Evolutionary conservation across 1,140 invertebrate genomes (phyloP).

Genomic region (Sminthurides bifidus): DNA sequence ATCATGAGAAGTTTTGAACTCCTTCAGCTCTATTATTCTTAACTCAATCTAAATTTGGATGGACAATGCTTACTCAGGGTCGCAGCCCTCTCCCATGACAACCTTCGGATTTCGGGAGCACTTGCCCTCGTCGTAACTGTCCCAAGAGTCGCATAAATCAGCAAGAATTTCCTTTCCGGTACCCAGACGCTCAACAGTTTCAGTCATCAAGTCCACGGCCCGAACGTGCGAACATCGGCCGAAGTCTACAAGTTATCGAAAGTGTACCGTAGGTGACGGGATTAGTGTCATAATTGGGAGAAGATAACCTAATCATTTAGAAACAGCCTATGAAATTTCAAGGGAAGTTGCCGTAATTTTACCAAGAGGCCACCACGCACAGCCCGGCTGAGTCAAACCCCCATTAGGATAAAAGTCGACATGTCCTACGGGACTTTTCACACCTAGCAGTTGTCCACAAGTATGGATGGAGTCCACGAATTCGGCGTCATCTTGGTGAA

Average conservation of each 20-base stretch:
- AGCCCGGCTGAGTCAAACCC: constrained; percentile 8
- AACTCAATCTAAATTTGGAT: too few relatives aligned
- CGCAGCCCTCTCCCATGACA: not conserved
- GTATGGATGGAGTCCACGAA: constrained; percentile 61
- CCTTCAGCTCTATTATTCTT: too few relatives aligned
- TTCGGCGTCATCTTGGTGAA: constrained; percentile 42
- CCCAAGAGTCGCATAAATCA: constrained; percentile 16
- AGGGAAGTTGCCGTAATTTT: not conserved
- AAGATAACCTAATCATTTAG: too few relatives aligned
- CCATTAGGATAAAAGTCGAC: constrained; percentile 45
- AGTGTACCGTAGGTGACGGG: too few relatives aligned
- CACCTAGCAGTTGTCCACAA: constrained; percentile 39
- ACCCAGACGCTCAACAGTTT: constrained; percentile 35
- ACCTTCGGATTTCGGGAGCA: too few relatives aligned
- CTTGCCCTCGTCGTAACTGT: constrained; percentile 18
- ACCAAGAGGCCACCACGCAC: constrained; percentile 1
- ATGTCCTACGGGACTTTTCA: constrained; percentile 44
- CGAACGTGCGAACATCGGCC: constrained; percentile 33
- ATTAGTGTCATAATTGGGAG: too few relatives aligned
- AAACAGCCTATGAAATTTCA: not conserved
- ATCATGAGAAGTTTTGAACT: too few relatives aligned
- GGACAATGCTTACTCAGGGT: not conserved
- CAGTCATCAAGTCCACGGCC: constrained; percentile 35
- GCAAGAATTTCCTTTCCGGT: constrained; percentile 11
- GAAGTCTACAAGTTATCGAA: not conserved